Base-by-base conservation (phyloP, 2,888 invertebrate species). In the Synanthedon tipuliformis region DNA sequence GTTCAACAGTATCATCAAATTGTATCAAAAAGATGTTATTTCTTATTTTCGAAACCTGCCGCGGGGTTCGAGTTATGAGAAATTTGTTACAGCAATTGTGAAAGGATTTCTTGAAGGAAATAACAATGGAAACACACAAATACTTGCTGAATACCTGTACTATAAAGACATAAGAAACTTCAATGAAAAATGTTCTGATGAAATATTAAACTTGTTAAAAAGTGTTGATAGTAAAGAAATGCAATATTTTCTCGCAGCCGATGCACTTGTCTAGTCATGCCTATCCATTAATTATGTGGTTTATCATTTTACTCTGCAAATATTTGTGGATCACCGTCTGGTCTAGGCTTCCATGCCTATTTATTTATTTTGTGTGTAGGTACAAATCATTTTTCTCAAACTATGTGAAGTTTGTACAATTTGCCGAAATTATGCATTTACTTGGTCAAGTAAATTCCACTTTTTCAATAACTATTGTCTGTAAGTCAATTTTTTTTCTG, bases 1-100 rank as follows among this genome's bases (percentile, higher is more conserved):
- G 54, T 81, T 74, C 50, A 62, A 67, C 48, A 72, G 78, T 0
- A 57, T 78, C 3, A 57, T 64, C 34, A 66, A 70, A n/a, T 50
- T 78, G 4, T 80, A 78, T 50, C 57, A 57, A 3, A 27, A 34
- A 1, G 59, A 57, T 0, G 53, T 80, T 3, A 41, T 18, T 1
- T 16, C 52, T 4, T 76, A 70, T 56, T 56, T 77, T 1, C 1
- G 57, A 61, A 52, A 59, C 64, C 16, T 18, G 52, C 7, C 53
- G 10, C 2, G 2, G 34, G 34, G 34, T 1, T 34, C 10, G n/a
- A 51, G 52, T n/a, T 52, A 52, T 34, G 34, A 52, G 12, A 51
- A 50, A n/a, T 60, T 66, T 7, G 50, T 60, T 4, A 53, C 52
- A 11, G 57, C 51, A 50, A 15, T 45, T 11, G 23, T 41, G 48